phyloP scores from a whole-genome alignment of 2,113 vertebrate genomes.

The Spea bombifrons region DNA sequence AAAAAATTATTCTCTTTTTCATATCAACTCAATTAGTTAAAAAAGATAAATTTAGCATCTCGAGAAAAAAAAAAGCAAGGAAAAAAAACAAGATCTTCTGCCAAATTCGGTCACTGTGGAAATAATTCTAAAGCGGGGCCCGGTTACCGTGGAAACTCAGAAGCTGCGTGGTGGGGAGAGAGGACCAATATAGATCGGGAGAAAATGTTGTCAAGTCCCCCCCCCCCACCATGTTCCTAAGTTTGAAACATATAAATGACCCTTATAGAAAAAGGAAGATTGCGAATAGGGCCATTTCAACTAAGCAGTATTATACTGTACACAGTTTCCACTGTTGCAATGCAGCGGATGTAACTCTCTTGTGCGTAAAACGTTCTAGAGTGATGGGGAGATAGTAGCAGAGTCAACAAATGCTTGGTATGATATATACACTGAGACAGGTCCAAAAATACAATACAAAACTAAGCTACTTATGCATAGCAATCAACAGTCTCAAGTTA shows the following conservation, averaged over 20 bases:
- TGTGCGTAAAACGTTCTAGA: background rate
- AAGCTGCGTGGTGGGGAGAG: slow-evolving; percentile 41
- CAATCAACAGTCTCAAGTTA: background rate
- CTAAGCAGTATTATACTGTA: slow-evolving; percentile 13
- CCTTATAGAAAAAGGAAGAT: slow-evolving; percentile 9
- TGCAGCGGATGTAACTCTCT: background rate
- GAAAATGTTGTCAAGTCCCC: slow-evolving; percentile 43
- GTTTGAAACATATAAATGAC: slow-evolving; percentile 47
- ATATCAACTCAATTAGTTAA: slow-evolving; percentile 38
- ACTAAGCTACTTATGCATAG: background rate
- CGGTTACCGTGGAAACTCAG: slow-evolving; percentile 44
- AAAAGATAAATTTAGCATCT: slow-evolving; percentile 35
- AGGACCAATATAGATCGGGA: slow-evolving; percentile 47
- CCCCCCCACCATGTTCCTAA: slow-evolving; percentile 32
- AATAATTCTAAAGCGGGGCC: slow-evolving; percentile 47
- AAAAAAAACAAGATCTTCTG: slow-evolving; percentile 39
- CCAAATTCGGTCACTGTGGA: slow-evolving; percentile 48
- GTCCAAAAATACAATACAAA: background rate
- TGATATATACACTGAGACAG: background rate
- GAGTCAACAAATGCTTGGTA: background rate
- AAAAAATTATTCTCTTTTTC: slow-evolving; percentile 24
- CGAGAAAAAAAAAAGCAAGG: slow-evolving; percentile 21
- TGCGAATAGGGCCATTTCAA: slow-evolving; percentile 21
- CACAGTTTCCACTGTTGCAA: background rate
- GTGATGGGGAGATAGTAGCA: background rate